Evolutionary conservation across 2,113 vertebrate genomes (phyloP).

Genomic region (Phalacrocorax pelagicus): DNA sequence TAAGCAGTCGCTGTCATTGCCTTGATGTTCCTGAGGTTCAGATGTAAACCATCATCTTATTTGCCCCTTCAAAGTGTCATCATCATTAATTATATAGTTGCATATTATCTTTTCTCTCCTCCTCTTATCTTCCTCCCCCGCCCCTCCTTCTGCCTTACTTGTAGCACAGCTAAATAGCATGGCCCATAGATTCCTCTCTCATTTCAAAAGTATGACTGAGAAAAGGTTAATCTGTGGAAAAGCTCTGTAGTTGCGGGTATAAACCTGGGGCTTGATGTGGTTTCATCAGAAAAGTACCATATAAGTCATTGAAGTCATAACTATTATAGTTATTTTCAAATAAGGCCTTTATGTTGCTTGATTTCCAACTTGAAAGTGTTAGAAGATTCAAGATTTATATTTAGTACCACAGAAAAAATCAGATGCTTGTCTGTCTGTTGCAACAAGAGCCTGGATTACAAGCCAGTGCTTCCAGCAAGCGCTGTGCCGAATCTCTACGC

Average conservation of each 20-base stretch:
- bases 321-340: not conserved
- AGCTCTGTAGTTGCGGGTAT: not conserved
- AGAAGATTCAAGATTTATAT: not conserved
- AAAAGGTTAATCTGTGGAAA: not conserved
- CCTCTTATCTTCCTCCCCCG: not conserved
- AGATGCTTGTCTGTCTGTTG: not conserved
- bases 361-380: not conserved
- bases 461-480: not conserved
- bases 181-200: not conserved
- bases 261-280: not conserved
- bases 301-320: not conserved
- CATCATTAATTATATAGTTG: not conserved
- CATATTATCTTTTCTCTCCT: not conserved
- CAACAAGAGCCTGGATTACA: not conserved
- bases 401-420: not conserved
- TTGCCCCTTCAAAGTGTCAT: not conserved
- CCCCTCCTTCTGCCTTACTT: not conserved
- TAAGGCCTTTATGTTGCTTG: not conserved
- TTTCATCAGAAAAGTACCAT: not conserved
- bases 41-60: not conserved
- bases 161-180: not conserved
- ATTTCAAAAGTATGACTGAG: not conserved
- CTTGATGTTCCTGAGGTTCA: slow-evolving; percentile 14
- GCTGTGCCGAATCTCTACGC: not conserved
- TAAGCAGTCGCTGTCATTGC: not conserved